Conservation (phyloP, 2,113 vertebrate species). For the Centropus unirufus region DNA sequence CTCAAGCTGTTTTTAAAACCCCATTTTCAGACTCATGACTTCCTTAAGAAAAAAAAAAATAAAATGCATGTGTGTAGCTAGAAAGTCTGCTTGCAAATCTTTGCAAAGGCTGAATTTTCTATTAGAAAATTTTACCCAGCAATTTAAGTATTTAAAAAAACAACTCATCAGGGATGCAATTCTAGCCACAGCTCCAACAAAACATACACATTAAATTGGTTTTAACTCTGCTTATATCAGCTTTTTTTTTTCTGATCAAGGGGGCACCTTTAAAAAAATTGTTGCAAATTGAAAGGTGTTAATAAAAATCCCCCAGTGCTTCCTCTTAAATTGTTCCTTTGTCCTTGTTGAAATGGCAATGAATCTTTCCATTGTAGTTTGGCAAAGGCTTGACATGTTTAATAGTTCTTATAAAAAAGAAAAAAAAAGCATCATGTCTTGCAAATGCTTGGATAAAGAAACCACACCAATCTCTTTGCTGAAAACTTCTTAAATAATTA, state of each 20-base stretch:
- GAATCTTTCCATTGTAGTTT: background rate
- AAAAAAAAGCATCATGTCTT: background rate
- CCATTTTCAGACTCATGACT: background rate
- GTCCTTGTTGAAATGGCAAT: background rate
- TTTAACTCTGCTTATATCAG: background rate
- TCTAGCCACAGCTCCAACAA: too few relatives aligned
- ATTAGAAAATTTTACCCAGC: background rate
- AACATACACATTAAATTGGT: background rate
- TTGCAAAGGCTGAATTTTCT: background rate
- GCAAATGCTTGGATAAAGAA: background rate
- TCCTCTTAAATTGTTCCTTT: background rate
- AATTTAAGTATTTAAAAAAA: background rate
- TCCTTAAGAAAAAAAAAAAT: background rate
- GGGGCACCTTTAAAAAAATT: background rate
- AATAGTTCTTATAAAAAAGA: background rate
- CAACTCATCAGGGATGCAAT: background rate
- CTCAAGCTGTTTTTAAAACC: background rate
- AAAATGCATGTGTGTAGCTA: background rate
- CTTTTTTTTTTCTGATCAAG: background rate
- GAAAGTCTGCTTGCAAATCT: background rate
- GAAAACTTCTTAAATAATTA: background rate
- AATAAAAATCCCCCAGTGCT: background rate
- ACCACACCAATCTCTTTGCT: background rate
- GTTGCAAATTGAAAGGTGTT: background rate
- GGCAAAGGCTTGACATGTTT: background rate